Base-by-base conservation (phyloP, 2,113 vertebrate species). In the Cyanoramphus novaezelandiae region DNA sequence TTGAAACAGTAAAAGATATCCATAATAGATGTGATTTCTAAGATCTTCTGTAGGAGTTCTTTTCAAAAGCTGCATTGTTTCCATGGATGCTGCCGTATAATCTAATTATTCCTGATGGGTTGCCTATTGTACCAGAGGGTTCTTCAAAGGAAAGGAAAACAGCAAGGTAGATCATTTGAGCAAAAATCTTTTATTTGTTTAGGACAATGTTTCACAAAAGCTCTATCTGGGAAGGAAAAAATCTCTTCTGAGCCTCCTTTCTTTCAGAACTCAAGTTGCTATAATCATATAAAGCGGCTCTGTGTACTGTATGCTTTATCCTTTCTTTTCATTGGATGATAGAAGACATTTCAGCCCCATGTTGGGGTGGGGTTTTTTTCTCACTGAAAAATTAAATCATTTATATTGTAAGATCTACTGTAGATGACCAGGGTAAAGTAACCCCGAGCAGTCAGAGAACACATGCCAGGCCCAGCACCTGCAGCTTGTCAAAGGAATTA, bases 71-170 rank as follows among this genome's bases (percentile, higher is more conserved):
- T 93, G 71, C 78, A 95, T 97, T 96, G 96, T 97, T 97, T 97
- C 97, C 97, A 95, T 94, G 95, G 94, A 95, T 94, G 94, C 92
- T 8, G 74, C 94, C 79, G 85, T 97, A 97, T 96, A 97, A 97
- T 97, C 97, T 97, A 97, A 97, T 97, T 97, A 97, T 94, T 96
- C 95, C 95, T 97, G 97, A 97, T 92, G 97, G 93, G 95, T 90
- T 96, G 86, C 55, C 95, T 88, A 95, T 97, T 97, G 95, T 94
- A 92, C 59, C 67, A 71, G 29, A 62, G 59, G 80, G 84, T 86
- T 95, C 92, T 96, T 97, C 97, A 97, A 97, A 97, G 96, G 94
- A 88, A 94, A 90, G 81, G 60, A 96, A 95, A 97, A 97, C 95
- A 97, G 95, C 95, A 97, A 97, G 95, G 96, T 97, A 97, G 93